These are phyloP conservation scores for Macropodus opercularis DNA, from an alignment of 2,797 vertebrate species.

Conservation along the genomic window DNA sequence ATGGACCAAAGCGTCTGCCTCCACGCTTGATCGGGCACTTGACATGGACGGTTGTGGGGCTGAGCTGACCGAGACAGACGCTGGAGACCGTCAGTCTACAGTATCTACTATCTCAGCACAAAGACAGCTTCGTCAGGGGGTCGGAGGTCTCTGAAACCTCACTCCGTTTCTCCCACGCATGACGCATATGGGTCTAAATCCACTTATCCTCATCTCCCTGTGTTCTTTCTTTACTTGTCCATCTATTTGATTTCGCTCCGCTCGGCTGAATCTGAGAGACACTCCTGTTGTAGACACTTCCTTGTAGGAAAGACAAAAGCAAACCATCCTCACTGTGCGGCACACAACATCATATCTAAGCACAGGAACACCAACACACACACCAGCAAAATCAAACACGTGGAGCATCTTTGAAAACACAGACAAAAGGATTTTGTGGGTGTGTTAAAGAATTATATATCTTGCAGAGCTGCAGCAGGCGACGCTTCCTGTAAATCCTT, in stretches of 20 bases:
- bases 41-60: slow-evolving; percentile 4
- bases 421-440: slow-evolving; percentile 39
- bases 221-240: slow-evolving; percentile 24
- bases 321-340: slow-evolving; percentile 13
- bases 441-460: slow-evolving; percentile 46
- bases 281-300: too few species aligned
- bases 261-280: slow-evolving; percentile 40
- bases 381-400: slow-evolving; percentile 23
- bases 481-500: slow-evolving; percentile 16
- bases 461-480: slow-evolving; percentile 32
- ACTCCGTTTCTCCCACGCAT: slow-evolving; percentile 48
- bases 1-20: slow-evolving; percentile 30
- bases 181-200: slow-evolving; percentile 36
- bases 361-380: slow-evolving; percentile 19
- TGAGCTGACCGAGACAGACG: slow-evolving; percentile 1
- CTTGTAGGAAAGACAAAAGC: slow-evolving; percentile 46
- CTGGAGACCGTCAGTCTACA: slow-evolving; percentile 40
- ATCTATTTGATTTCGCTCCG: slow-evolving; percentile 42
- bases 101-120: slow-evolving; percentile 41
- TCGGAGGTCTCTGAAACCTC: slow-evolving; percentile 47
- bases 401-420: slow-evolving; percentile 32
- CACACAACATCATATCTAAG: slow-evolving; percentile 24
- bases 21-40: slow-evolving; percentile 51
- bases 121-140: slow-evolving; percentile 36
- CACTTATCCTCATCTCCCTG: slow-evolving; percentile 50